Percentiles rank a stretch among this genome's conserved stretches.
phyloP scores from a whole-genome alignment of 1,140 invertebrate genomes.

The Neodiprion virginianus region DNA sequence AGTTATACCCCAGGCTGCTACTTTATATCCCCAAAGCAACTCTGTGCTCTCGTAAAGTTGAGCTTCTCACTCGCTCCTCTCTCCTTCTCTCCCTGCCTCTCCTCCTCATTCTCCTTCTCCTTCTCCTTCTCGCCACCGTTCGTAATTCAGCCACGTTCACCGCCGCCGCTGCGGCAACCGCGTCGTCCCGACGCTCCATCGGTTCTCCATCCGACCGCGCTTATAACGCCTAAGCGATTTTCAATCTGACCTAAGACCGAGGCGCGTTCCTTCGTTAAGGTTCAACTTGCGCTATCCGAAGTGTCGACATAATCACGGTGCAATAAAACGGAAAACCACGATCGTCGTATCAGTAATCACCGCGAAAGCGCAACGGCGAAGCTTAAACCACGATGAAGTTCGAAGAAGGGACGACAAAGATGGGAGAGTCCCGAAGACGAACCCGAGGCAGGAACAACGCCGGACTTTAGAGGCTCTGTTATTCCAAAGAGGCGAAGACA shows the following conservation, averaged over 20 bases:
- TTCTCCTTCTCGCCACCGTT: constrained; percentile 13
- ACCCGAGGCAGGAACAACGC: too few relatives aligned
- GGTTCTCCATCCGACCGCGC: not conserved
- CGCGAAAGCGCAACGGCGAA: too few relatives aligned
- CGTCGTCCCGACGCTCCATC: not conserved
- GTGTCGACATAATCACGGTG: too few relatives aligned
- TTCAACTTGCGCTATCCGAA: too few relatives aligned
- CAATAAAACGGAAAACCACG: too few relatives aligned
- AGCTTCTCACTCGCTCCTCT: constrained; percentile 14
- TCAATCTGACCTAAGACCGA: too few relatives aligned
- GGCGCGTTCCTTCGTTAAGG: too few relatives aligned
- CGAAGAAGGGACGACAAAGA: too few relatives aligned
- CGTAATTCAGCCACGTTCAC: not conserved
- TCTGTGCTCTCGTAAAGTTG: constrained; percentile 60
- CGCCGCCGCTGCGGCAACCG: not conserved
- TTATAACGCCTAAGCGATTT: too few relatives aligned
- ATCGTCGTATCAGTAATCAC: too few relatives aligned
- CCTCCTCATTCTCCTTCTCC: not conserved
- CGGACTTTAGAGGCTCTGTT: not conserved
- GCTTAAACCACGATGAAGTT: too few relatives aligned
- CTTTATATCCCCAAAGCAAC: constrained; percentile 60
- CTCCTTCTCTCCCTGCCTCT: constrained; percentile 5
- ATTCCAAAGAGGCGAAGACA: not conserved
- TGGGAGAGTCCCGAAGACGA: too few relatives aligned
- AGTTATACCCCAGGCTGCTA: constrained; percentile 61